Percentiles rank a stretch among this genome's conserved stretches.
These are phyloP conservation scores for Idris sp. DNA, from an alignment of 1,140 invertebrate species.

Conservation along the genomic window DNA sequence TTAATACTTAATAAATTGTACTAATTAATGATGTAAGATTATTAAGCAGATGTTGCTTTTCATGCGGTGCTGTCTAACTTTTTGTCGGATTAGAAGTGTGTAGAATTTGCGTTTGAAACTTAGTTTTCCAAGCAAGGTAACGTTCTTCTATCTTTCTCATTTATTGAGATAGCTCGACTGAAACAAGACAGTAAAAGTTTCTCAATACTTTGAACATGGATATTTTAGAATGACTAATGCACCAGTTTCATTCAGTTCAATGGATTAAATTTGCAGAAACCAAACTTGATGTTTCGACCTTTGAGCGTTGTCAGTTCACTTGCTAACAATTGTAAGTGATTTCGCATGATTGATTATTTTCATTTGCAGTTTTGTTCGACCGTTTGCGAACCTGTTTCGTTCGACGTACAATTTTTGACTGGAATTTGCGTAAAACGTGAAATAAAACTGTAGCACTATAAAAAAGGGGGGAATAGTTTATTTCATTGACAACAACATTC, in stretches of 20 bases:
- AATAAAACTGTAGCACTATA: not conserved
- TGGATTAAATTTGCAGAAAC: constrained; percentile 18
- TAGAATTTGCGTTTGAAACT: constrained; percentile 39
- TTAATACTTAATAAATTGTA: constrained; percentile 52
- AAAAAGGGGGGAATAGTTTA: constrained; percentile 19
- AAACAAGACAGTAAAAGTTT: constrained; percentile 46
- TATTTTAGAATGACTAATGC: constrained; percentile 42
- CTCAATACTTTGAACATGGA: constrained; percentile 52
- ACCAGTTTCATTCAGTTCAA: constrained; percentile 9
- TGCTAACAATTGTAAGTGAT: constrained; percentile 14
- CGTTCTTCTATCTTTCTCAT: constrained; percentile 29
- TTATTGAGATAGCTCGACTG: constrained; percentile 41
- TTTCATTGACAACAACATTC: constrained; percentile 47
- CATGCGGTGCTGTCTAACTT: constrained; percentile 30
- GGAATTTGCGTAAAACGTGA: constrained; percentile 17
- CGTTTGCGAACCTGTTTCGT: constrained; percentile 1
- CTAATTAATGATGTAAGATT: constrained; percentile 49
- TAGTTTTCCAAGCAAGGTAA: constrained; percentile 9
- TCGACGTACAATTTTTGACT: constrained; percentile 4
- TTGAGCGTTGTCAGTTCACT: not conserved
- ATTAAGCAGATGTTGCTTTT: constrained; percentile 53
- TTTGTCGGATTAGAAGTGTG: constrained; percentile 41
- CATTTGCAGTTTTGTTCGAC: constrained; percentile 4
- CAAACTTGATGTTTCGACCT: constrained; percentile 12
- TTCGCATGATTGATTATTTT: constrained; percentile 16